Conservation (phyloP, 2,113 vertebrate species). For the pig (Sus scrofa) region T2T-Sscrofa CM000824.6:129862501-129863000, state of each 20-base stretch:
- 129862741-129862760: neutral
- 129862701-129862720: neutral
- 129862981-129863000: neutral
- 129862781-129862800: neutral
- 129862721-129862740: neutral
- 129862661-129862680: neutral
- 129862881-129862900: neutral
- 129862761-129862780: too few relatives aligned
- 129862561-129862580: too few relatives aligned
- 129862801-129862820: neutral
- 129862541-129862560: too few relatives aligned
- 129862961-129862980: neutral
- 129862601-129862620: too few relatives aligned
- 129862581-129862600: too few relatives aligned
- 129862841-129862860: neutral
- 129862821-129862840: neutral
- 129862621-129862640: too few relatives aligned
- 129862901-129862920: neutral
- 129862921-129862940: neutral
- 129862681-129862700: neutral
- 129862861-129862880: neutral
- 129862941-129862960: neutral
- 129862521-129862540: too few relatives aligned
- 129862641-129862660: neutral
- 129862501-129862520: too few relatives aligned